Percentiles rank a stretch among this genome's conserved stretches.
These are phyloP conservation scores for Stenodera caucasica DNA, from an alignment of 2,888 invertebrate species.

Conservation along the genomic window DNA sequence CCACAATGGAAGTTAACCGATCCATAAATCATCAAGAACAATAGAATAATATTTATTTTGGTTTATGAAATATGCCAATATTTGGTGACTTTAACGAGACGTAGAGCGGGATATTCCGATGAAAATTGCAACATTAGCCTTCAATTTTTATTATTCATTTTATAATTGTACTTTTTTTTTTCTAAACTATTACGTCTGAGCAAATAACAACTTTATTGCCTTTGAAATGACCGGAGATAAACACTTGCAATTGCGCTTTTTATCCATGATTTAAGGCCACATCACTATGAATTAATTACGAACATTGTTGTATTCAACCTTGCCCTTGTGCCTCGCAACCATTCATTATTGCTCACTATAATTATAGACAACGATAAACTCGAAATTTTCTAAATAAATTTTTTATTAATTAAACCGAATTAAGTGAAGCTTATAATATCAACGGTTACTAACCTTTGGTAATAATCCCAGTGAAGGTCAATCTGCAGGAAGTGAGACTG, in stretches of 20 bases:
- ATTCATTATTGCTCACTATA: no score
- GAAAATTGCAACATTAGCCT: not conserved
- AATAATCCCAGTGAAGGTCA: constrained; percentile 26
- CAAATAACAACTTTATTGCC: not conserved
- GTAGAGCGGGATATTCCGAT: not conserved
- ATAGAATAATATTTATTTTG: not conserved
- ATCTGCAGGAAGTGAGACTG: constrained; percentile 20
- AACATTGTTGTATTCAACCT: not conserved
- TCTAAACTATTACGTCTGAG: not conserved
- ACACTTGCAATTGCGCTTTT: not conserved
- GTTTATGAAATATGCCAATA: not conserved
- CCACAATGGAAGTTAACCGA: not conserved
- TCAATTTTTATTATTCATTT: not conserved
- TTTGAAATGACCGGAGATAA: constrained; percentile 1
- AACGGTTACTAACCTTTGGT: constrained; percentile 29
- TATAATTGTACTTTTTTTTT: not conserved
- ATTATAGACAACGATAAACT: no score
- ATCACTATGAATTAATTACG: not conserved
- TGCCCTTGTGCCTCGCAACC: not conserved
- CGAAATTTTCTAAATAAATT: no score
- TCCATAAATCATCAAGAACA: not conserved
- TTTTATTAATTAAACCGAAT: no score
- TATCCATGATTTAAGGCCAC: not conserved
- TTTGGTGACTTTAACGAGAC: not conserved
- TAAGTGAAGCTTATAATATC: not conserved